Evolutionary conservation across 2,113 vertebrate species (phyloP), one percentile per base, ranked within the genome.

Genomic region (Brachyistius frenatus): DNA sequence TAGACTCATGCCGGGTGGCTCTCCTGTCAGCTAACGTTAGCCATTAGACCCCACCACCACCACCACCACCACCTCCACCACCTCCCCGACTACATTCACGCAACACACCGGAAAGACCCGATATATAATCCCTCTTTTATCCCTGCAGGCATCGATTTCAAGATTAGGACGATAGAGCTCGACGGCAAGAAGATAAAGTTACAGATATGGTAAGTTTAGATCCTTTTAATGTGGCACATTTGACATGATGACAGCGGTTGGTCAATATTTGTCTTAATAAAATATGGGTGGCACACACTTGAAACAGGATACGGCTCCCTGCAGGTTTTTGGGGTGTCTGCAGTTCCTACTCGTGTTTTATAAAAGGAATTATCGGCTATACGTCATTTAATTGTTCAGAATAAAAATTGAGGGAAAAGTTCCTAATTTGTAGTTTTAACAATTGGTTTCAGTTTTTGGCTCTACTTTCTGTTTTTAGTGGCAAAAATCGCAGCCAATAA

Each of bases 171-270:
- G 1, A 98, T 99, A 93, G 98, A 99, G 80, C 96, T 99, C 0
- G 98, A 99, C 65, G 97, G 97, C 62, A 99, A 99, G 93, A 96
- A 97, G 76, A 99, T 99, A 69, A 99, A 99, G 61, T 94, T 99
- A 53, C 98, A 99, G 93, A 99, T 99, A 91, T 99, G 98, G 98
- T 99, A 88, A 94, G 96, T 74, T 10, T 56, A 23, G 36, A 7
- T 14, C 6, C 14, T 55, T 15, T 11, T 10, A 2, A 23, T 69
- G 13, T 14, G 6, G 1, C 1, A n/a, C 10, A 5, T 55, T 2
- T 65, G 33, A 55, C 49, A 7, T 14, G 11, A 55, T 72, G 14
- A 3, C 6, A 14, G 10, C 32, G 49, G 39, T 49, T 37, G 46
- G n/a, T 57, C 30, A 47, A 5, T 33, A 56, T 55, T 15, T 53